These are phyloP conservation scores for cat (Felis catus) DNA, from an alignment of 2,113 vertebrate genomes.

Conservation along the genomic window F.catus_Fca126_mat1.0 CM031411.1:77208001-77208500, in stretches of 20 bases:
- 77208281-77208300: background rate
- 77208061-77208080: background rate
- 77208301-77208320: background rate
- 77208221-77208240: background rate
- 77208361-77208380: slow-evolving; percentile 3
- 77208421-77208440: background rate
- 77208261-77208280: background rate
- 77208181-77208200: background rate
- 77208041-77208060: background rate
- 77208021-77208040: background rate
- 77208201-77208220: background rate
- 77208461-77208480: slow-evolving; percentile 9
- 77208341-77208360: background rate
- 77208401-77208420: background rate
- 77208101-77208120: background rate
- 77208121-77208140: background rate
- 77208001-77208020: background rate
- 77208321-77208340: slow-evolving; percentile 8
- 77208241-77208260: background rate
- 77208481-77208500: background rate
- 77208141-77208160: background rate
- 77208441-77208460: background rate
- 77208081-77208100: background rate
- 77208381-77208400: background rate
- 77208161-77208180: background rate